Evolutionary conservation across 2,888 invertebrate species (phyloP), one percentile per base, ranked within the genome.

Genomic region (Galerucella calmariensis): DNA sequence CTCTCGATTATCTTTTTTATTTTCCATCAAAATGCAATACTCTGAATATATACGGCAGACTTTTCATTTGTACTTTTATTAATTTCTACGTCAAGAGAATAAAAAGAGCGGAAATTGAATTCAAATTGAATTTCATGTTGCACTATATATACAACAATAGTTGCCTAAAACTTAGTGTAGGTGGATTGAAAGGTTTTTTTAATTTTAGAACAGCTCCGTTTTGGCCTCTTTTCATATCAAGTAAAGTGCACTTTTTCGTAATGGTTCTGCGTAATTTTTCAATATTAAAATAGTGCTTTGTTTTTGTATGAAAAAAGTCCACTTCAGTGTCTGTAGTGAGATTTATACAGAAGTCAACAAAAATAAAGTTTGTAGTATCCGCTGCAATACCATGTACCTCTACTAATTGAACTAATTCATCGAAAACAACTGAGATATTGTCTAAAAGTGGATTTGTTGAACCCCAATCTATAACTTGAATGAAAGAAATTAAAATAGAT

Each of bases 1-100:
- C 20, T n/a, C 16, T 20, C 9, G 20, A 16, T 56, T 16, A 20
- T 56, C 16, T 20, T 65, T 20, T 61, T 65, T 44, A 65, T 44
- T 65, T 6, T 46, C 11, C 46, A 65, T 65, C 63, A 65, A 65
- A 65, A 41, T 65, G 46, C 46, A 65, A 20, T 65, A n/a, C 46
- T 20, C 20, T 46, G 12, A 65, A 65, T 46, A 12, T 46, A 20
- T 46, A 20, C 16, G 63, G 16, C 16, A 12, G 16, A 44, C 16
- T 65, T 46, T 65, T 46, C 20, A 16, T 46, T 46, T 44, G n/a
- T 62, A n/a, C 46, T 16, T 65, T 65, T 20, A 46, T 16, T 65
- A 65, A 65, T 65, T 65, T 16, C 46, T 2, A 14, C 46, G 16
- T 46, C 12, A 12, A 65, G 46, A 20, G n/a, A 11, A 16, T 11